phyloP scores from a whole-genome alignment of 2,888 invertebrate species.

The Sesia bembeciformis region DNA sequence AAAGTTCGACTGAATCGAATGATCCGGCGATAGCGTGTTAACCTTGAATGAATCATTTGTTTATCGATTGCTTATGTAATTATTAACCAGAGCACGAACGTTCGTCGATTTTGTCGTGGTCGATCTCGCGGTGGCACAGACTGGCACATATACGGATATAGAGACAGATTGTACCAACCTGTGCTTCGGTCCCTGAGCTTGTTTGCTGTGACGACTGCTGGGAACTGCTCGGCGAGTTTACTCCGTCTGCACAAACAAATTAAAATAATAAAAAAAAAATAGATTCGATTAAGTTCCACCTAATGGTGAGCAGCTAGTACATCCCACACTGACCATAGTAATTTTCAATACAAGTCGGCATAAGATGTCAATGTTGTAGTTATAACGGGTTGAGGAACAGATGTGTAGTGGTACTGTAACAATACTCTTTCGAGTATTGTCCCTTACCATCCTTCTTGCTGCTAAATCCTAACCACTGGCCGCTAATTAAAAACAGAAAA shows the following conservation, averaged over 20 bases:
- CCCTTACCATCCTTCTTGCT: too few species aligned
- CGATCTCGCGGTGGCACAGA: background rate
- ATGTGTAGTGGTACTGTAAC: too few species aligned
- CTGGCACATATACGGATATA: background rate
- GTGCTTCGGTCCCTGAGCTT: conserved; percentile 8
- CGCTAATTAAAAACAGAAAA: too few species aligned
- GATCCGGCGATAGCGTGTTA: background rate
- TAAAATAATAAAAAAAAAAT: background rate
- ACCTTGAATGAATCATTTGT: background rate
- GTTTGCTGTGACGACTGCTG: conserved; percentile 5
- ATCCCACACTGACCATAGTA: too few species aligned
- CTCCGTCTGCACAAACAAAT: conserved; percentile 7
- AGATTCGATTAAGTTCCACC: too few species aligned
- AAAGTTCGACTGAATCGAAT: background rate
- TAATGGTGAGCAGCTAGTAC: too few species aligned
- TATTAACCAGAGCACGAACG: background rate
- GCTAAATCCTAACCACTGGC: too few species aligned
- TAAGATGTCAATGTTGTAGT: too few species aligned
- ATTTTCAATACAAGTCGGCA: too few species aligned
- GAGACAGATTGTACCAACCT: conserved; percentile 1
- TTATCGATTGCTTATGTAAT: background rate
- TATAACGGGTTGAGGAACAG: too few species aligned
- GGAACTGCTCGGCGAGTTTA: conserved; percentile 5
- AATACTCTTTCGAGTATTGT: too few species aligned
- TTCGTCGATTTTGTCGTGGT: background rate